Base-by-base conservation (phyloP, 2,113 vertebrate species). In the Lophura nycthemera region DNA sequence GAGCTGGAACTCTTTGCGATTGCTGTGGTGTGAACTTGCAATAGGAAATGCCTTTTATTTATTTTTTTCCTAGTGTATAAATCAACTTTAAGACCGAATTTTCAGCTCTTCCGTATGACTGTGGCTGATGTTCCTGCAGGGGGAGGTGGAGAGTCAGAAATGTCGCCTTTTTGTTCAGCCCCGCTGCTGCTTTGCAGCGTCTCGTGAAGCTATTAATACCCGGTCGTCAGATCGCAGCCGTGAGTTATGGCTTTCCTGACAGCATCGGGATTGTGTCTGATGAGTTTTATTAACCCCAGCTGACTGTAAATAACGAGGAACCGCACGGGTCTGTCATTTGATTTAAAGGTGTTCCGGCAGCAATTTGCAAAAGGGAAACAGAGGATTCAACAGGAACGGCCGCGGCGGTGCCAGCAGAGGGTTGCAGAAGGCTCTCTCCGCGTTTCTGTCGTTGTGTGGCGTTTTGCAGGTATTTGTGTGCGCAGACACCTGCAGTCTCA, bases 111-210 rank as follows among this genome's bases (percentile, higher is more conserved):
- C 52, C n/a, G 1, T 42, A 20, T 40, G 45, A 57, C 27, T 45
- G 47, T 22, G 89, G 83, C 56, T 56, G 11, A 10, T 91, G 89
- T 93, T 96, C 97, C 97, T 97, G 96, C 81, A 97, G 95, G 95
- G 90, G 96, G 97, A 91, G 91, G 50, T 93, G 67, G 66, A 88
- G 95, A 97, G 96, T 93, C 91, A 96, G 75, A 78, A 96, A 97
- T 83, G 79, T 12, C 57, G 30, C 22, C 10, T 7, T 60, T 87
- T 86, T 84, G 72, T 93, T 78, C 6, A 14, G 86, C 40, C 29
- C 24, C n/a, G 16, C 54, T 69, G 43, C 89, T 86, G 74, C 65
- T 86, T 54, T 74, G 5, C 86, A 59, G 45, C 32, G 70, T 64
- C 67, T 72, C 3, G 34, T 14, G 84, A 36, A 89, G 89, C 90